A percentile compares a stretch with the other conserved stretches of the same genome.
phyloP scores from a whole-genome alignment of 1,140 invertebrate species.

The Plectrocnemia conspersa region DNA sequence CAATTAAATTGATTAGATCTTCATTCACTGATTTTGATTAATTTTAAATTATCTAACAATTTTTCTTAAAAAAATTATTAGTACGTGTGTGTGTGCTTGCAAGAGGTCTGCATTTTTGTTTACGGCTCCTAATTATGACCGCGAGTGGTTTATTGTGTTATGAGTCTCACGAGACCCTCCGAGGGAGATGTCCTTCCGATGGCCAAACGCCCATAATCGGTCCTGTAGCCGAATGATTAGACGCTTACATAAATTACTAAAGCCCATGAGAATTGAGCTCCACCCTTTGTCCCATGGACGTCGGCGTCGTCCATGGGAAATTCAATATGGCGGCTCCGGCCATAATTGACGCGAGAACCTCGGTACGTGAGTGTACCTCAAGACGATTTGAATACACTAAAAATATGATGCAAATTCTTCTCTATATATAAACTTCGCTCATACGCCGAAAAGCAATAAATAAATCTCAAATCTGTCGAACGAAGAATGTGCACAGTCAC shows the following conservation, averaged over 20 bases:
- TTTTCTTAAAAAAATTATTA: not conserved
- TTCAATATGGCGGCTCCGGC: too few relatives aligned
- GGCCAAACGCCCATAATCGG: slow-evolving; percentile 2
- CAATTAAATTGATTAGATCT: not conserved
- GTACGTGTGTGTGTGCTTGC: not conserved
- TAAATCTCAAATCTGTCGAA: too few relatives aligned
- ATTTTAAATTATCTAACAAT: too few relatives aligned
- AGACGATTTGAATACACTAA: too few relatives aligned
- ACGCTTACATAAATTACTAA: slow-evolving; percentile 18
- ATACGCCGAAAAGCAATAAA: too few relatives aligned
- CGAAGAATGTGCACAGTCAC: too few relatives aligned
- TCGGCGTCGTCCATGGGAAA: slow-evolving; percentile 5
- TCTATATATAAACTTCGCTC: too few relatives aligned
- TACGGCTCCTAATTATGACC: slow-evolving; percentile 28
- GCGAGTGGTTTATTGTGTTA: slow-evolving; percentile 25
- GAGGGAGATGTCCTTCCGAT: slow-evolving; percentile 1
- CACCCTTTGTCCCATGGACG: slow-evolving; percentile 10
- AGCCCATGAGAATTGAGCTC: slow-evolving; percentile 14
- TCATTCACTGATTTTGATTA: too few relatives aligned
- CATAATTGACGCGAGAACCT: too few relatives aligned
- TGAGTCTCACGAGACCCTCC: slow-evolving; percentile 8
- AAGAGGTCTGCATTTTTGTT: slow-evolving; percentile 20
- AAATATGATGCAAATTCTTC: too few relatives aligned
- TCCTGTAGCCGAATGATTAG: slow-evolving; percentile 17
- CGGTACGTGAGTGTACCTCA: too few relatives aligned